A percentile compares a stretch with the other conserved stretches of the same genome.
Evolutionary conservation across 37 sponge, comb jelly and placozoan species (phyloP).

Genomic region (Halichondria panicea): DNA sequence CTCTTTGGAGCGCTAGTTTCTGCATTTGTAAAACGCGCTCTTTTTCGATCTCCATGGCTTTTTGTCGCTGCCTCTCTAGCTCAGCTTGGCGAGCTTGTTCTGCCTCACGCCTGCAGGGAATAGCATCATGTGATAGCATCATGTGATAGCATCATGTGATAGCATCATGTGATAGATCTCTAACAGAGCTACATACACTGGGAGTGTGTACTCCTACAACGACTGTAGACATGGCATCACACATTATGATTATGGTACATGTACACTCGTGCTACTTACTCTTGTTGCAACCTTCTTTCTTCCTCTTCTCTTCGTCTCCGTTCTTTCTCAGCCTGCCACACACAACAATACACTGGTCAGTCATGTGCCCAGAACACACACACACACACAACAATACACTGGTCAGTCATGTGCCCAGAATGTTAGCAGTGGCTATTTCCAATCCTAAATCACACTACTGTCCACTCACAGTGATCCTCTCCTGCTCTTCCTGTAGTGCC

Average conservation of each 20-base stretch:
- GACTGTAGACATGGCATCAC: background rate
- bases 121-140: background rate
- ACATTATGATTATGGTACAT: background rate
- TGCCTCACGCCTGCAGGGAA: conserved; percentile 34
- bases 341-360: background rate
- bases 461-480: conserved; percentile 52
- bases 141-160: background rate
- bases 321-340: conserved; percentile 47
- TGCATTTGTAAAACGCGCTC: conserved; percentile 55
- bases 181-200: background rate
- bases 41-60: conserved; percentile 61
- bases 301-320: conserved; percentile 55
- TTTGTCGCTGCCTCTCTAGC: conserved; percentile 59
- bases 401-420: too few species aligned
- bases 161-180: background rate
- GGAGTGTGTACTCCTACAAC: background rate
- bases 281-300: conserved; percentile 35
- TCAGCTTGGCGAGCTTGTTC: conserved; percentile 44
- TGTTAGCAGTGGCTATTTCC: too few species aligned
- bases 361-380: background rate
- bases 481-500: conserved; percentile 59
- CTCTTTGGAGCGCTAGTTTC: conserved; percentile 43
- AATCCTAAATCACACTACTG: too few species aligned
- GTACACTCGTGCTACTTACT: conserved; percentile 9
- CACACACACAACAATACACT: background rate